Percentiles rank a stretch among this genome's conserved stretches.
phyloP scores from a whole-genome alignment of 1,140 invertebrate species.

The Calephelis virginiensis region DNA sequence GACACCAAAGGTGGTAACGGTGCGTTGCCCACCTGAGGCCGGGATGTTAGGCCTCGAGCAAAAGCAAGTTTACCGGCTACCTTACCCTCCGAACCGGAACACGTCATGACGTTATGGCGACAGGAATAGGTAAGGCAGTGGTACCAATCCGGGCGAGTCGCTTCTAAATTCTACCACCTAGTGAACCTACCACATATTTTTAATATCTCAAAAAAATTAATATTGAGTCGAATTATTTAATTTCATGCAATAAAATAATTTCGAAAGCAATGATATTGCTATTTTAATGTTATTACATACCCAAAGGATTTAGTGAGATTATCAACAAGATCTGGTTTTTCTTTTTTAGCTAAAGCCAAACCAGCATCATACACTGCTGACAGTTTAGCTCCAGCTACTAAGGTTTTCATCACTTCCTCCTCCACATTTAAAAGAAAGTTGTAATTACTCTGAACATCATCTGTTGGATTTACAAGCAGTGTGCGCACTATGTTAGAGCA shows the following conservation, averaged over 20 bases:
- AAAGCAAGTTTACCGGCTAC: too few species aligned
- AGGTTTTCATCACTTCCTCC: constrained; percentile 92
- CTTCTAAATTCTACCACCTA: too few species aligned
- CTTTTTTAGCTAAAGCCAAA: constrained; percentile 90
- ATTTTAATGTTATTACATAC: constrained; percentile 31
- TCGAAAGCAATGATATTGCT: too few species aligned
- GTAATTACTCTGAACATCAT: constrained; percentile 91
- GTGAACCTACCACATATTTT: background rate
- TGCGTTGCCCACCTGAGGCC: too few species aligned
- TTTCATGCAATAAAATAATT: too few species aligned
- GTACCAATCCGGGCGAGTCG: too few species aligned
- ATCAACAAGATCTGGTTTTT: constrained; percentile 92
- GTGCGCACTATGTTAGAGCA: constrained; percentile 99
- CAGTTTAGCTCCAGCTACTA: constrained; percentile 91
- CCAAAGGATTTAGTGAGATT: constrained; percentile 97
- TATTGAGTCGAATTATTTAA: too few species aligned
- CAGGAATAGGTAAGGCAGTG: too few species aligned
- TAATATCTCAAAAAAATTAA: constrained; percentile 8
- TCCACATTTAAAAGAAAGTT: constrained; percentile 95
- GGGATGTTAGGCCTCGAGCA: too few species aligned
- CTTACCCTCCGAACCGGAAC: too few species aligned
- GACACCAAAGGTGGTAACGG: too few species aligned
- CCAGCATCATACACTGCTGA: constrained; percentile 94
- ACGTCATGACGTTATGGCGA: too few species aligned
- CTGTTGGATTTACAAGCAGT: constrained; percentile 96